phyloP scores from a whole-genome alignment of 2,797 vertebrate genomes.

The Psittacula echo region DNA sequence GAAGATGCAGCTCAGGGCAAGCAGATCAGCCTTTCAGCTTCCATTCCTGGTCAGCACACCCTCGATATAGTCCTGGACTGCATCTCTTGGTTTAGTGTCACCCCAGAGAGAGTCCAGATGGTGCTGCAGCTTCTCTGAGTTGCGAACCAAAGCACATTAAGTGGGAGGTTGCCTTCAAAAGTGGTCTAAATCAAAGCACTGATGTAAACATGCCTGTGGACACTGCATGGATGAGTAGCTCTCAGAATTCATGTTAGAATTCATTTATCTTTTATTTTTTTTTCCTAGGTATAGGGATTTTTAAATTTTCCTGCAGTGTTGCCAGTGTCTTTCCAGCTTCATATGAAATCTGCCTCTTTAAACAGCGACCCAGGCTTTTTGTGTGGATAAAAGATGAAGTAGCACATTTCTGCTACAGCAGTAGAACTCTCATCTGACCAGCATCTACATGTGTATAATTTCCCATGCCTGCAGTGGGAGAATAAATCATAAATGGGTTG shows the following conservation, averaged over 20 bases:
- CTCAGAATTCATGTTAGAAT: not conserved
- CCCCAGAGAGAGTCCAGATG: not conserved
- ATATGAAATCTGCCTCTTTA: not conserved
- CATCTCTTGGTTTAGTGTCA: not conserved
- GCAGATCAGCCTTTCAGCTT: not conserved
- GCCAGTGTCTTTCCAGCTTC: not conserved
- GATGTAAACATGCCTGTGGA: not conserved
- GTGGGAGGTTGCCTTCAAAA: not conserved
- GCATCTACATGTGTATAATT: not conserved
- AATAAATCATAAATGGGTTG: not conserved
- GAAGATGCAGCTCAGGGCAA: accelerated
- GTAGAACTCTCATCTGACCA: not conserved
- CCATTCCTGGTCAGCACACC: not conserved
- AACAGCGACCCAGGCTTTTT: not conserved
- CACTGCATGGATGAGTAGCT: not conserved
- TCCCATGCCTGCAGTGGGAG: not conserved
- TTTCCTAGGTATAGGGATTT: not conserved
- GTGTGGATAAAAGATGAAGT: not conserved
- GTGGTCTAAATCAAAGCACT: not conserved
- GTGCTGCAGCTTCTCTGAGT: not conserved
- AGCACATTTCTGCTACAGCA: not conserved
- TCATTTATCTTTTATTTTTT: not conserved
- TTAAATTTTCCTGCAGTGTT: not conserved
- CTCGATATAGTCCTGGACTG: not conserved
- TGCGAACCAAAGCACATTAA: not conserved